Percentiles rank a stretch among this genome's conserved stretches.
These are phyloP conservation scores for Drosophila quadrilineata DNA, from an alignment of 1,140 invertebrate species.

Conservation along the genomic window DNA sequence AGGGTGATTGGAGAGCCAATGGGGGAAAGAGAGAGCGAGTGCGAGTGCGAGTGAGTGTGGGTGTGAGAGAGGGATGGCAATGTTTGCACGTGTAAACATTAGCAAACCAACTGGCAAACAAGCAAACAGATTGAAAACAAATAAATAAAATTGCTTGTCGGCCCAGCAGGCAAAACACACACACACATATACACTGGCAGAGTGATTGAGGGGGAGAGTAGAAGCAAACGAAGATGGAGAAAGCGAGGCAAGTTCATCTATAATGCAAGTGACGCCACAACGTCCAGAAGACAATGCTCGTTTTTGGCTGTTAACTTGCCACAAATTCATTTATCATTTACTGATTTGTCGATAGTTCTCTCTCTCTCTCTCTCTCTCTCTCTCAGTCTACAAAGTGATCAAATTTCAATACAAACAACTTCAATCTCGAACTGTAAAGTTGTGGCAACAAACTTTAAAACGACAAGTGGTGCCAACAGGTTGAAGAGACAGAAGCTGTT, in stretches of 20 bases:
- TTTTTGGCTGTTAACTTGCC: neutral
- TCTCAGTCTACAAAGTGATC: neutral
- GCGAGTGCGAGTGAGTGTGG: neutral
- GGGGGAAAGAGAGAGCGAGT: conserved; percentile 18
- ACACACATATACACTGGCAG: neutral
- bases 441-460: neutral
- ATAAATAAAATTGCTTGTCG: conserved; percentile 63
- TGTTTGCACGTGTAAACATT: conserved; percentile 77
- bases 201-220: no score
- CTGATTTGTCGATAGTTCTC: conserved; percentile 10
- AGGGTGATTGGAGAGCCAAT: conserved; percentile 1
- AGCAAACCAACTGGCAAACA: conserved; percentile 77
- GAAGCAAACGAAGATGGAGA: no score
- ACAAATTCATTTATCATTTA: conserved; percentile 29
- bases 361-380: no score
- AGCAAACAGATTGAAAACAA: conserved; percentile 77
- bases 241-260: conserved; percentile 32
- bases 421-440: neutral
- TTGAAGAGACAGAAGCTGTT: no score
- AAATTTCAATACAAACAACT: conserved; percentile 22
- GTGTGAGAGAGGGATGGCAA: conserved; percentile 4
- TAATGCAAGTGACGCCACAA: conserved; percentile 39
- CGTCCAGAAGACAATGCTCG: conserved; percentile 7
- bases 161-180: conserved; percentile 29
- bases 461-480: no score